A percentile compares a stretch with the other conserved stretches of the same genome.
phyloP scores from a whole-genome alignment of 2,888 invertebrate genomes.

The Lasioglossum leucozonium region DNA sequence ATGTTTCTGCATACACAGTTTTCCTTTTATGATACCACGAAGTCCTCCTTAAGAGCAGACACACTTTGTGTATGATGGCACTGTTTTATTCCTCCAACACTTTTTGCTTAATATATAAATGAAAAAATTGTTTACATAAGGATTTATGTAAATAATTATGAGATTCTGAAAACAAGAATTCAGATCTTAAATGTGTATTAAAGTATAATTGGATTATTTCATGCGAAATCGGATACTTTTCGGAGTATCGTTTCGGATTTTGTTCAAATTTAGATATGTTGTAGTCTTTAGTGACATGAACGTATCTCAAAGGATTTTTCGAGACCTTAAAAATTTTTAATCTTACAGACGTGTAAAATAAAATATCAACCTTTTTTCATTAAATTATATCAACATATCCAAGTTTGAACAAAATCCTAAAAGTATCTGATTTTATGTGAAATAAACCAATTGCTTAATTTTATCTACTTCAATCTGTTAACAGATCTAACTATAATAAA shows the following conservation, averaged over 20 bases:
- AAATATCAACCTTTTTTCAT: not conserved
- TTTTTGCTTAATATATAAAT: slow-evolving; percentile 17
- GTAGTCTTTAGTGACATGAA: not conserved
- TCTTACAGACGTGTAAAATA: too few species aligned
- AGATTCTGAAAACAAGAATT: slow-evolving; percentile 23
- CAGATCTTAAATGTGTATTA: slow-evolving; percentile 29
- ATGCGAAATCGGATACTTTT: not conserved
- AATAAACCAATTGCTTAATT: slow-evolving; percentile 9
- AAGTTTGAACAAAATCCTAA: not conserved
- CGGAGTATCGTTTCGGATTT: not conserved
- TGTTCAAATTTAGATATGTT: not conserved
- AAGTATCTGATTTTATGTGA: not conserved
- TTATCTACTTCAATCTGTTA: slow-evolving; percentile 28
- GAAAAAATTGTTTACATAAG: slow-evolving; percentile 41
- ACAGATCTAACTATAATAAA: slow-evolving; percentile 28
- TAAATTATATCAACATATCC: not conserved
- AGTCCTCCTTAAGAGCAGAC: slow-evolving; percentile 63
- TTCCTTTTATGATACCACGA: slow-evolving; percentile 71
- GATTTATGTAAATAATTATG: slow-evolving; percentile 42
- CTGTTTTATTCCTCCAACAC: slow-evolving; percentile 36
- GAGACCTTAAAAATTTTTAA: too few species aligned
- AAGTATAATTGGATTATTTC: slow-evolving; percentile 22
- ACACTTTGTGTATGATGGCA: slow-evolving; percentile 61
- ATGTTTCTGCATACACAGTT: slow-evolving; percentile 77
- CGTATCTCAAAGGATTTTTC: not conserved